phyloP scores from a whole-genome alignment of 2,797 vertebrate genomes.

The Sylvilagus floridanus region DNA sequence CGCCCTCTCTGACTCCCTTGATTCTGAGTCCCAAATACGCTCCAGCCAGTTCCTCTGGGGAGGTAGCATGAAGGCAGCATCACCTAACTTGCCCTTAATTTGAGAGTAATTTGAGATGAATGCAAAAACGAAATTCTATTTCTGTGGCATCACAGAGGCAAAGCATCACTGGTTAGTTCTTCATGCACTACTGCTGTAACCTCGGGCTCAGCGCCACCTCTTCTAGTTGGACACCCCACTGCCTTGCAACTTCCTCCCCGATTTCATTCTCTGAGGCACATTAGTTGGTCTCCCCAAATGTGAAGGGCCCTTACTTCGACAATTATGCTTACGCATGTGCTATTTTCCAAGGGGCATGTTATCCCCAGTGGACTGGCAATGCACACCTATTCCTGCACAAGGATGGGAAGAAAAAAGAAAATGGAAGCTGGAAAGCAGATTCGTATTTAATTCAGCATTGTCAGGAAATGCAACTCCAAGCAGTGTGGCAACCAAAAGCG shows the following conservation, averaged over 20 bases:
- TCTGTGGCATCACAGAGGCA: not conserved
- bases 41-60: not conserved
- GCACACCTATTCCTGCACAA: not conserved
- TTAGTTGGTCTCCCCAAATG: not conserved
- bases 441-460: not conserved
- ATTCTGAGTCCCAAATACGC: not conserved
- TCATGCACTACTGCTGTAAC: not conserved
- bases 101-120: not conserved
- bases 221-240: not conserved
- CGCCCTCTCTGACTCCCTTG: not conserved
- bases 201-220: not conserved
- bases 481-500: not conserved
- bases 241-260: not conserved
- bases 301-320: not conserved
- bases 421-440: not conserved
- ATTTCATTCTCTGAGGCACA: not conserved
- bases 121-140: conserved; percentile 4
- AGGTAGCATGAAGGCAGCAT: too few relatives aligned
- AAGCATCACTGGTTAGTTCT: not conserved
- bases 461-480: not conserved
- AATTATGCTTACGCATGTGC: not conserved
- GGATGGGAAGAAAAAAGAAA: not conserved
- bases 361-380: not conserved
- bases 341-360: not conserved
- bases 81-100: not conserved